Percentiles rank a stretch among this genome's conserved stretches.
These are phyloP conservation scores for Melipona bicolor DNA, from an alignment of 2,888 invertebrate genomes.

Conservation along the genomic window DNA sequence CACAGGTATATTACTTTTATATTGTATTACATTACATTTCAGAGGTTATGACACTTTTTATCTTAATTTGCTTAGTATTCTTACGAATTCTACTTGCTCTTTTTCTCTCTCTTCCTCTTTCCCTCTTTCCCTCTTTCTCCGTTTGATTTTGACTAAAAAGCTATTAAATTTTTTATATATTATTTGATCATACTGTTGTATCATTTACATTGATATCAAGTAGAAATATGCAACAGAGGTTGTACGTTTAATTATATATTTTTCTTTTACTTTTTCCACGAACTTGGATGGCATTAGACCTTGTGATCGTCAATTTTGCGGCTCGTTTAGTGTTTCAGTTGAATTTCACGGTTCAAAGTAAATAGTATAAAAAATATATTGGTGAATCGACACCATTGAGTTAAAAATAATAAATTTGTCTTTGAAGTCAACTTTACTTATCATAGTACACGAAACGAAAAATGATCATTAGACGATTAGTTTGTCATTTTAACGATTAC, in stretches of 20 bases:
- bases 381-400: neutral
- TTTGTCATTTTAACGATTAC: neutral
- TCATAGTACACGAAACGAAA: neutral
- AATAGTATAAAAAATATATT: neutral
- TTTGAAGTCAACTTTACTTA: neutral
- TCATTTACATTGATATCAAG: neutral
- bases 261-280: neutral
- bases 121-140: neutral
- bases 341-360: neutral
- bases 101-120: too few species aligned
- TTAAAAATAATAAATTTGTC: neutral
- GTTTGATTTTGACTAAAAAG: neutral
- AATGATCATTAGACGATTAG: neutral
- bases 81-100: neutral
- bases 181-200: neutral
- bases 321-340: neutral
- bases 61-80: neutral
- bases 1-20: conserved; percentile 67
- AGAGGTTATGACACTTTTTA: conserved; percentile 43
- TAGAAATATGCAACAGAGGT: neutral
- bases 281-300: neutral
- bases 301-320: neutral
- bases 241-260: neutral
- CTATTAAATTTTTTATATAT: neutral
- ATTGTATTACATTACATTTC: conserved; percentile 12